These are phyloP conservation scores for Tragelaphus buxtoni DNA, from an alignment of 2,113 vertebrate genomes.

Conservation along the genomic window DNA sequence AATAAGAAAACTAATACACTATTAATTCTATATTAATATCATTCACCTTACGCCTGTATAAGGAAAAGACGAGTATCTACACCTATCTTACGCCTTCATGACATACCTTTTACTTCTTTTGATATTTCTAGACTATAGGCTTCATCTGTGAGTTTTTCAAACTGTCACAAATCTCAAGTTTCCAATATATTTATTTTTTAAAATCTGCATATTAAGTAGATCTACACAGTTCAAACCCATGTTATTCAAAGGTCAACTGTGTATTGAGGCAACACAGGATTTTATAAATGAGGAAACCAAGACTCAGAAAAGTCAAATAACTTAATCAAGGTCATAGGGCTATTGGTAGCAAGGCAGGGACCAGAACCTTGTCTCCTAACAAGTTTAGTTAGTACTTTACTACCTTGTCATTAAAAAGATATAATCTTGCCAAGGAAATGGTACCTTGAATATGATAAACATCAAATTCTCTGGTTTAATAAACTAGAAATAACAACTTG, in stretches of 20 bases:
- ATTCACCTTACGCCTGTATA: not conserved
- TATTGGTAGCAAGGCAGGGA: not conserved
- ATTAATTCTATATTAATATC: not conserved
- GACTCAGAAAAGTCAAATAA: slow-evolving; percentile 34
- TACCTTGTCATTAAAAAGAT: not conserved
- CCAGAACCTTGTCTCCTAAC: not conserved
- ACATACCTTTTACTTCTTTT: not conserved
- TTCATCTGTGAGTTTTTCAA: not conserved
- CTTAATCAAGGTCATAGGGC: not conserved
- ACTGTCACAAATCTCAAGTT: not conserved
- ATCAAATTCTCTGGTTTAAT: slow-evolving; percentile 9
- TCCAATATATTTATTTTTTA: not conserved
- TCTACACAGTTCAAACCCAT: not conserved
- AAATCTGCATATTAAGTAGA: not conserved
- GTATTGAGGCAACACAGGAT: not conserved
- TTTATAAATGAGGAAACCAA: slow-evolving; percentile 47
- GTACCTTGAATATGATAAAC: not conserved
- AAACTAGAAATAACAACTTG: not conserved
- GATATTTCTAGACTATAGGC: not conserved
- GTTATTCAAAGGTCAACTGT: not conserved
- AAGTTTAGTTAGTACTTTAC: not conserved
- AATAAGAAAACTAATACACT: not conserved
- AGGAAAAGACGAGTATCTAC: not conserved
- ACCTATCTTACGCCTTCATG: not conserved
- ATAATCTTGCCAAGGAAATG: slow-evolving; percentile 8